A percentile compares a stretch with the other conserved stretches of the same genome.
Evolutionary conservation across 1,140 invertebrate species (phyloP).

Genomic region (Drosophila orena): DNA sequence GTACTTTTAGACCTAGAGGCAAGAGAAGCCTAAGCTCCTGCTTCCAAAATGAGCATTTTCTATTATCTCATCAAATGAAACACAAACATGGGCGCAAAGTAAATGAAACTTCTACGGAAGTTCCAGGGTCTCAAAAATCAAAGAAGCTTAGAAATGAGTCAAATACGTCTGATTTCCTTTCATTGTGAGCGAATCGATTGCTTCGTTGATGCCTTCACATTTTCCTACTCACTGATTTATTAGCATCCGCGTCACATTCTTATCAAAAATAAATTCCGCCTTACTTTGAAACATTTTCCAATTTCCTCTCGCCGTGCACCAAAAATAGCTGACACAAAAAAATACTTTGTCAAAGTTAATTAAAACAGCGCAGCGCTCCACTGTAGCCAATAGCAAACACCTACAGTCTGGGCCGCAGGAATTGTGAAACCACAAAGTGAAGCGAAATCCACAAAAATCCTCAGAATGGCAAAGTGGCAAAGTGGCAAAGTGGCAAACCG

Average conservation of each 20-base stretch:
- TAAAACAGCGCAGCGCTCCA: conserved; percentile 45
- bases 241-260: conserved; percentile 5
- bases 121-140: neutral
- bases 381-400: conserved; percentile 62
- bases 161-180: conserved; percentile 15
- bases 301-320: conserved; percentile 1
- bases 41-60: neutral
- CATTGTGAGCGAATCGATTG: conserved; percentile 24
- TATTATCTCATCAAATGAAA: conserved; percentile 8
- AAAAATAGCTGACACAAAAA: conserved; percentile 32
- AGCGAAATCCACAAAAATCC: conserved; percentile 50
- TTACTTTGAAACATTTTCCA: conserved; percentile 30
- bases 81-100: neutral
- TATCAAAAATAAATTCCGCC: conserved; percentile 16
- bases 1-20: neutral
- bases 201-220: neutral
- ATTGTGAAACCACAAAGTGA: conserved; percentile 8
- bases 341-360: conserved; percentile 61
- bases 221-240: conserved; percentile 28
- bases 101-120: neutral
- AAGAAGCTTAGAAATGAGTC: neutral
- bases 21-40: neutral
- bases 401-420: conserved; percentile 33
- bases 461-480: conserved; percentile 20
- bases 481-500: conserved; percentile 29